Conservation (phyloP, 2,113 vertebrate species). For the Calyptommatus sinebrachiatus region DNA sequence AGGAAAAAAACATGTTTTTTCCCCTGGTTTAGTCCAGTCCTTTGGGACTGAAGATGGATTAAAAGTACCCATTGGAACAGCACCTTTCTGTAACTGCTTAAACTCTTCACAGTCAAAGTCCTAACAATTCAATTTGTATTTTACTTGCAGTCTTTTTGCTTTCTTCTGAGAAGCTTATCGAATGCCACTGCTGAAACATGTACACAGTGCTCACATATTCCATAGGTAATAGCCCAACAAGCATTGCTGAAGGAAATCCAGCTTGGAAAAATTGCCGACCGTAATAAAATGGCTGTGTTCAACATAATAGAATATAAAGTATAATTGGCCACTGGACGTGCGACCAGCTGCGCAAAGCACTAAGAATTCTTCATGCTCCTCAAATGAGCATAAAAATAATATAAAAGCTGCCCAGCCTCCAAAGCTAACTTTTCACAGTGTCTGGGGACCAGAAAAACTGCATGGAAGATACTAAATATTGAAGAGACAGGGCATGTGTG, state of each 20-base stretch:
- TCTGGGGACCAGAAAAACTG: slow-evolving; percentile 43
- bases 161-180: too few relatives aligned
- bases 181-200: too few relatives aligned
- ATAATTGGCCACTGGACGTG: slow-evolving; percentile 57
- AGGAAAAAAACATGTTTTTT: too few relatives aligned
- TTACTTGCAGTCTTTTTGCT: too few relatives aligned
- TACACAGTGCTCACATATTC: slow-evolving; percentile 31
- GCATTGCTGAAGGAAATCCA: slow-evolving; percentile 59
- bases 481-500: slow-evolving; percentile 35
- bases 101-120: too few relatives aligned
- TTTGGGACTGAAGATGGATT: too few relatives aligned
- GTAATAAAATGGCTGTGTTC: slow-evolving; percentile 61
- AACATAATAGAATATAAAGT: slow-evolving; percentile 65
- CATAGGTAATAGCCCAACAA: slow-evolving; percentile 51
- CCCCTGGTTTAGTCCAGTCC: too few relatives aligned
- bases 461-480: slow-evolving; percentile 53
- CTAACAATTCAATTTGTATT: too few relatives aligned
- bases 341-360: slow-evolving; percentile 45
- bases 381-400: slow-evolving; percentile 44
- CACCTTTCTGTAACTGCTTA: too few relatives aligned
- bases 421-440: slow-evolving; percentile 42
- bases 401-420: not conserved
- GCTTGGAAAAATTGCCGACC: slow-evolving; percentile 55
- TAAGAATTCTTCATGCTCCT: slow-evolving; percentile 36
- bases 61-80: too few relatives aligned